Base-by-base conservation (phyloP, 2,113 vertebrate species). In the Oryzias curvinotus region DNA sequence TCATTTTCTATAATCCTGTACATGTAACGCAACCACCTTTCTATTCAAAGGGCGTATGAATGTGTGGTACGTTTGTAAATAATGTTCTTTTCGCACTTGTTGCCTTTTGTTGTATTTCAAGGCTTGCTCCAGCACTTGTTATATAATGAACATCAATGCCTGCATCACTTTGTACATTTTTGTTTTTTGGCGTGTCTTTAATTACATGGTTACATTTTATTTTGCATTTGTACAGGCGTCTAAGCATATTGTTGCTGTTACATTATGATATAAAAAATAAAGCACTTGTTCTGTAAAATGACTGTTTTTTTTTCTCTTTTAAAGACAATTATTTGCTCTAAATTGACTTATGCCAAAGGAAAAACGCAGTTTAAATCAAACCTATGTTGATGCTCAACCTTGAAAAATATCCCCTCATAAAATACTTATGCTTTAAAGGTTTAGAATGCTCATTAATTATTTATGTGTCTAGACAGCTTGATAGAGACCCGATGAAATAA, bases 141-240 rank as follows among this genome's bases (percentile, higher is more conserved):
- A 92, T 89, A 90, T 94, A 93, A 91, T 88, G 87, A 92, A 92
- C 82, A 73, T 82, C 85, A 69, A 82, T 79, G 89, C 94, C 91
- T 95, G 93, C 95, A 93, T 93, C 87, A 92, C 91, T 92, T 94
- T 93, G 93, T 95, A 95, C 91, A 92, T 94, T 93, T 95, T 92
- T 23, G 21, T 93, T 93, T 69, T 92, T 42, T 44, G 23, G 30
- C 93, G 93, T 94, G 82, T 86, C 90, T 93, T 90, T 96, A 93
- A 95, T 89, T 91, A 93, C 89, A 83, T 79, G 63, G 89, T 93
- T 87, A 87, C 89, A 88, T 94, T 93, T 92, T 93, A 90, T 94
- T 95, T 94, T 94, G 93, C 93, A 94, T 96, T 96, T 98, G 97
- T 98, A 98, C 95, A 98, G 96, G 95, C 95, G 95, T 96, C 94